Evolutionary conservation across 2,888 invertebrate genomes (phyloP).

Genomic region (Patella pellucida): DNA sequence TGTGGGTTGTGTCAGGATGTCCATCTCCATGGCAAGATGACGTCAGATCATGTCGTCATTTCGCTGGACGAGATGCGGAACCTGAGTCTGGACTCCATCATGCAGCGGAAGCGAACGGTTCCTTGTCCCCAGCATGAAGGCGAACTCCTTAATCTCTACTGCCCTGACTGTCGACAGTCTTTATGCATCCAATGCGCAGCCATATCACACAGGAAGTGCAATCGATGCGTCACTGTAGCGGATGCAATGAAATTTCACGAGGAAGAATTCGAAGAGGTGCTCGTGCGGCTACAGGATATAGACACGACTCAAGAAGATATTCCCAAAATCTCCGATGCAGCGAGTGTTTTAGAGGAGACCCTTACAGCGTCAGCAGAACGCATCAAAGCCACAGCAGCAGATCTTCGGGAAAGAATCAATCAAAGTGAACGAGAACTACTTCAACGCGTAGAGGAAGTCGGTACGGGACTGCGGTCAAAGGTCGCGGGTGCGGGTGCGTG

Average conservation of each 20-base stretch:
- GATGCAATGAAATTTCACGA: slow-evolving; percentile 51
- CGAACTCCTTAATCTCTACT: slow-evolving; percentile 48
- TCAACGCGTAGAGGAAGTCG: slow-evolving; percentile 40
- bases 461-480: slow-evolving; percentile 34
- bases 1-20: slow-evolving; percentile 53
- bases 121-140: slow-evolving; percentile 49
- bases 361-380: slow-evolving; percentile 47
- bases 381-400: slow-evolving; percentile 46
- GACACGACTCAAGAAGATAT: neutral
- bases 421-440: slow-evolving; percentile 47
- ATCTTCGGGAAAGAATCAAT: slow-evolving; percentile 46
- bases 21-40: slow-evolving; percentile 51
- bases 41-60: slow-evolving; percentile 47
- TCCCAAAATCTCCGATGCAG: neutral
- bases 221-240: slow-evolving; percentile 49
- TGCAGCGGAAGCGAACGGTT: slow-evolving; percentile 51
- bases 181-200: slow-evolving; percentile 57
- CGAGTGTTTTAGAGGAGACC: slow-evolving; percentile 12
- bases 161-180: slow-evolving; percentile 52
- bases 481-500: slow-evolving; percentile 37
- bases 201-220: slow-evolving; percentile 50
- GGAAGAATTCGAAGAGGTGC: slow-evolving; percentile 35
- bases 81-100: slow-evolving; percentile 47
- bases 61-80: slow-evolving; percentile 48
- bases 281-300: slow-evolving; percentile 20